phyloP scores from a whole-genome alignment of 2,113 vertebrate species.

The Nycticebus coucang region DNA sequence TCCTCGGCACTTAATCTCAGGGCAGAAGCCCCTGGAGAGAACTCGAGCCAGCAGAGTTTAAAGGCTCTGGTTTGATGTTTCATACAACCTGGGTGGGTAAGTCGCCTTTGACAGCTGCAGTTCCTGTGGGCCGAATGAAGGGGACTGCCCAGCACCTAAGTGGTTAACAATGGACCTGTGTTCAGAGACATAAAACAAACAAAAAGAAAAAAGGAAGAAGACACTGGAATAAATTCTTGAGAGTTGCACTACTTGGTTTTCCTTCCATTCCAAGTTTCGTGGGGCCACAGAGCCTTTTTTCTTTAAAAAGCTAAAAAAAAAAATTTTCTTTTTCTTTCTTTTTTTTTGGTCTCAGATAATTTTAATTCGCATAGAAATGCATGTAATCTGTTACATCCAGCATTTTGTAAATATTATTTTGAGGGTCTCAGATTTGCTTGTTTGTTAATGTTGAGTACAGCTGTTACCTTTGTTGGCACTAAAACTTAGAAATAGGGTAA shows the following conservation, averaged over 20 bases:
- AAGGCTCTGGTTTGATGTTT: slow-evolving; percentile 60
- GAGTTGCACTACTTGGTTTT: slow-evolving; percentile 83
- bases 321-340: background rate
- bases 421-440: background rate
- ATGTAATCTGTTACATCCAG: slow-evolving; percentile 64
- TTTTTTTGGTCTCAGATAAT: slow-evolving; percentile 43
- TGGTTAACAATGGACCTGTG: slow-evolving; percentile 70
- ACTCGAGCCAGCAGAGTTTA: slow-evolving; percentile 47
- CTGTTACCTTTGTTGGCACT: background rate
- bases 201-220: slow-evolving; percentile 58
- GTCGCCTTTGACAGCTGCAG: slow-evolving; percentile 65
- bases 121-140: slow-evolving; percentile 83
- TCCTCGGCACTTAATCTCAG: slow-evolving; percentile 44
- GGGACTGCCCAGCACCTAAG: slow-evolving; percentile 66
- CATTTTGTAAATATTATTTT: slow-evolving; percentile 36
- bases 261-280: slow-evolving; percentile 75
- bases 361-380: slow-evolving; percentile 70
- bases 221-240: slow-evolving; percentile 75
- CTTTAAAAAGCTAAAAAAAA: slow-evolving; percentile 60
- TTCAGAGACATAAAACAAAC: slow-evolving; percentile 74
- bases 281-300: slow-evolving; percentile 78
- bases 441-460: background rate
- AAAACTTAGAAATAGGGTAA: background rate
- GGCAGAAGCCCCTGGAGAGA: slow-evolving; percentile 38
- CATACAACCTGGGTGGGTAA: slow-evolving; percentile 60